Conservation (phyloP, 2,113 vertebrate genomes). For the Eretmochelys imbricata region DNA sequence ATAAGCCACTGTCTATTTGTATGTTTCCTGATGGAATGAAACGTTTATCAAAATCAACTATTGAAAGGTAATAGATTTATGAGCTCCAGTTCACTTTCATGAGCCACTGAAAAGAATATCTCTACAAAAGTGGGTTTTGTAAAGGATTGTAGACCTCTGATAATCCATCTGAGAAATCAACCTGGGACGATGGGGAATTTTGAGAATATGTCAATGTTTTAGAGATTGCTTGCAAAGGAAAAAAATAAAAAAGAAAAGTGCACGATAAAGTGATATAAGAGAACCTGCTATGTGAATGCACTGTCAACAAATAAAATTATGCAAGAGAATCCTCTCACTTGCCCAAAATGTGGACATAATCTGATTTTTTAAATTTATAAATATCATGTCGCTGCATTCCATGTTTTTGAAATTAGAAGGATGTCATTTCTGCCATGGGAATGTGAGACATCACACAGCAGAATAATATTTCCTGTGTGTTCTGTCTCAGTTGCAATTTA, state of each 20-base stretch:
- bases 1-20: not conserved
- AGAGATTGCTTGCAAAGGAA: not conserved
- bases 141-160: slow-evolving; percentile 5
- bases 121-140: not conserved
- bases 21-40: not conserved
- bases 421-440: not conserved
- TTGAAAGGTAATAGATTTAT: slow-evolving; percentile 23
- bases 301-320: not conserved
- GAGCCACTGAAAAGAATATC: not conserved
- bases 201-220: not conserved
- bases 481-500: slow-evolving; percentile 53
- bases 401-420: not conserved
- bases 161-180: not conserved
- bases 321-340: not conserved
- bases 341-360: slow-evolving; percentile 21
- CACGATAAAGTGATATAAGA: not conserved
- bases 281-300: not conserved
- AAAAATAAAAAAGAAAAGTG: not conserved
- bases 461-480: not conserved
- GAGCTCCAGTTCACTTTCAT: not conserved
- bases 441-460: slow-evolving; percentile 11
- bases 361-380: not conserved
- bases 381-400: not conserved
- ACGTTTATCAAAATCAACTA: slow-evolving; percentile 31
- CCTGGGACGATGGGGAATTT: not conserved